These are phyloP conservation scores for Plectropomus leopardus DNA, from an alignment of 2,113 vertebrate genomes.

Conservation along the genomic window DNA sequence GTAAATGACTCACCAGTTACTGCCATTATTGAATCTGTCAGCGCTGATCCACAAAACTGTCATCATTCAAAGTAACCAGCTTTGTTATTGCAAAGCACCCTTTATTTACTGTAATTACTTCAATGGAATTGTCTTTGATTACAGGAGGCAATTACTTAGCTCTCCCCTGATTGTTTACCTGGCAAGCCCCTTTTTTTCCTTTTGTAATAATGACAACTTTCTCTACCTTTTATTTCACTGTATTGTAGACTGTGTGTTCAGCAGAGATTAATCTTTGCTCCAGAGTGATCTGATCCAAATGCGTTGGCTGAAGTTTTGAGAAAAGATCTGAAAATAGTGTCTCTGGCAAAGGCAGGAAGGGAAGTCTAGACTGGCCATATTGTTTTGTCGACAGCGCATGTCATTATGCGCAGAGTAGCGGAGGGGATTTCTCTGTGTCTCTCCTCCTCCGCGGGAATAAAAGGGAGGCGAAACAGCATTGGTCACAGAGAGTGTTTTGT, in stretches of 20 bases:
- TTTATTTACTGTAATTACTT: conserved; percentile 78
- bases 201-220: conserved; percentile 48
- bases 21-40: conserved; percentile 73
- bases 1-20: conserved; percentile 72
- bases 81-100: conserved; percentile 65
- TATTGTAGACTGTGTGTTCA: conserved; percentile 1
- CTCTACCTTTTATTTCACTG: conserved; percentile 16
- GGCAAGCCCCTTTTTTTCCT: conserved; percentile 29
- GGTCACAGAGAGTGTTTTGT: conserved; percentile 74
- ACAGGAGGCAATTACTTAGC: conserved; percentile 76
- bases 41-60: conserved; percentile 61
- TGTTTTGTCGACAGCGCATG: conserved; percentile 78
- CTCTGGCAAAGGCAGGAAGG: conserved; percentile 61
- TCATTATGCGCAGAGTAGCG: conserved; percentile 70
- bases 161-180: conserved; percentile 67
- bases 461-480: conserved; percentile 61
- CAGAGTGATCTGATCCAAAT: conserved; percentile 20
- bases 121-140: conserved; percentile 75
- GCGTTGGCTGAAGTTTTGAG: conserved; percentile 36
- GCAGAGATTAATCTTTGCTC: not conserved
- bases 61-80: conserved; percentile 68
- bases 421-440: conserved; percentile 66
- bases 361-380: conserved; percentile 75
- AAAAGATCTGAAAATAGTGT: conserved; percentile 54
- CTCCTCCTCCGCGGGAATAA: conserved; percentile 54